Evolutionary conservation across 2,888 invertebrate genomes (phyloP), one percentile per base, ranked within the genome.

Genomic region (Scaptomyza polygonia): DNA sequence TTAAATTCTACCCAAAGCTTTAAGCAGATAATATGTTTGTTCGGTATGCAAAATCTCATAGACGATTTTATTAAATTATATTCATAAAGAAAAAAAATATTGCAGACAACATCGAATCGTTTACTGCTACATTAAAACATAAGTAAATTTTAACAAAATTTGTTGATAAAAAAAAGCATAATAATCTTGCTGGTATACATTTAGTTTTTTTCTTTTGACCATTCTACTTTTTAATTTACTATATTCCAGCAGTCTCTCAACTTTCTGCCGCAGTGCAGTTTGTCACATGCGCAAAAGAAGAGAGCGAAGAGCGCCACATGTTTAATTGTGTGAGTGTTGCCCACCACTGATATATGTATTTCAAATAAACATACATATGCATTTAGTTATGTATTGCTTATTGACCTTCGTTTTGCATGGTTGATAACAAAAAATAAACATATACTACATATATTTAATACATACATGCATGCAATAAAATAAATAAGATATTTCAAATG

Each of bases 381-480:
- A n/a, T n/a, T n/a, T n/a, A n/a, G n/a, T n/a, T n/a, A n/a, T 21
- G 21, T 5, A n/a, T n/a, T 34, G n/a, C n/a, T 6, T 11, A 14
- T 34, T 34, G 34, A n/a, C 12, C 34, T 34, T 7, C 32, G 12
- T 34, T 14, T n/a, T 9, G 5, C n/a, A 34, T n/a, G 30, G 12
- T 32, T 32, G 30, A 11, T 3, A 12, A 49, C 29, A 39, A 56
- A 43, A 27, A 9, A 9, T 14, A 14, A 63, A 12, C 32, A 56
- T 16, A n/a, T n/a, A n/a, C n/a, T n/a, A n/a, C n/a, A 16, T 27
- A 47, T 32, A 32, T 12, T 32, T 32, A 45, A 56, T 30, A 55
- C 30, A 55, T 5, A 39, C 55, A 56, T 30, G 45, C 30, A 55
- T 5, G 45, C 55, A 47, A 34, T 48, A 48, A 43, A 49, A 57